phyloP scores from a whole-genome alignment of 2,113 vertebrate genomes.

The Rousettus leschenaultii region DNA sequence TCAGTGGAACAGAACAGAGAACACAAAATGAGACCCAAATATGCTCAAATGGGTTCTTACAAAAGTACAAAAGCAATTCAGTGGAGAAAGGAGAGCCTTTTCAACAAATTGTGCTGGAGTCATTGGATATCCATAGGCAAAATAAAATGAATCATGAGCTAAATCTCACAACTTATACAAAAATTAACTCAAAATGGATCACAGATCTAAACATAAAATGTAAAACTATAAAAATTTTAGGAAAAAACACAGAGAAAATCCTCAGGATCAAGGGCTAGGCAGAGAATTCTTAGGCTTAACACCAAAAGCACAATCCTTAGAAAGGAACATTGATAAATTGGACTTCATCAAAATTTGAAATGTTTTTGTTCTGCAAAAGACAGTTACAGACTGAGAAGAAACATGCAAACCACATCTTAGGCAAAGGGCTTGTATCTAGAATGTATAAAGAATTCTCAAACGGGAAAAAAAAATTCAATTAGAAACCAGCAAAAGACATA shows the following conservation, averaged over 20 bases:
- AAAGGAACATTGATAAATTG: not conserved
- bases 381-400: not conserved
- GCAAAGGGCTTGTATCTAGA: not conserved
- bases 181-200: not conserved
- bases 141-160: not conserved
- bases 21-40: not conserved
- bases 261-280: not conserved
- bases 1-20: not conserved
- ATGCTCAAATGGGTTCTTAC: not conserved
- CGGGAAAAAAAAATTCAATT: not conserved
- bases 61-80: not conserved
- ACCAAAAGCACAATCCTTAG: not conserved
- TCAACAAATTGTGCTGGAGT: not conserved
- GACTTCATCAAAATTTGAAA: not conserved
- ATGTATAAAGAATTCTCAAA: constrained; percentile 35
- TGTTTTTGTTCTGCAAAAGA: not conserved
- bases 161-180: not conserved
- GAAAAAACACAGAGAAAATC: not conserved
- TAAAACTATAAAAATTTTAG: not conserved
- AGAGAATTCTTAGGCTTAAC: not conserved
- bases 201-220: not conserved
- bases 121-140: not conserved
- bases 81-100: not conserved
- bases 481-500: not conserved
- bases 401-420: not conserved